Evolutionary conservation across 1,140 invertebrate species (phyloP), one percentile per base, ranked within the genome.

Genomic region (Ceratina japonica): DNA sequence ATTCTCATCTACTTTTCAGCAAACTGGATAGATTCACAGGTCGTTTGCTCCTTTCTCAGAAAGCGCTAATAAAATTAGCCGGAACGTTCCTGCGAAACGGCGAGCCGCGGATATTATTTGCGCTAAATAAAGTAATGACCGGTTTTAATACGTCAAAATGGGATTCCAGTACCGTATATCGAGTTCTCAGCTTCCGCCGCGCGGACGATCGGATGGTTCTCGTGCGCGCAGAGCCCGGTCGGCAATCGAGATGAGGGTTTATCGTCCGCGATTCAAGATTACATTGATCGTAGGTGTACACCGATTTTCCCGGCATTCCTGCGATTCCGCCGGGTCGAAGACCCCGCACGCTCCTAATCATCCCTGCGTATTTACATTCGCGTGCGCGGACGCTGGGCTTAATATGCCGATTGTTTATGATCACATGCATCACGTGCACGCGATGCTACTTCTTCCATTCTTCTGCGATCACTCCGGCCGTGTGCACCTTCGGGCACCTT

Each of bases 331-430:
- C 27, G 71, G 44, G 83, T 84, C 83, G 75, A 63, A 72, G 82
- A 85, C 70, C 75, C 37, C 59, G 70, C 59, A 24, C 63, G 51
- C 62, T 59, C 18, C 70, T 85, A 81, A 85, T 84, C 83, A 22
- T 70, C 51, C 49, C 54, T 54, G 16, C 44, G n/a, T 52, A 81
- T 74, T 81, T 51, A 24, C 58, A 74, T 63, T 81, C 74, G 83
- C 79, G 82, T 84, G 82, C 54, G 70, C 54, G 70, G 70, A 74
- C 68, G 44, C 54, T 81, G 52, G 37, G 51, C 83, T 85, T 84
- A 85, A 85, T 85, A 74, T 27, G 24, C 58, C 75, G 62, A 85
- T 85, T 85, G 84, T 85, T 85, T 85, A 85, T 49, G 83, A 54
- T 76, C 58, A 70, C 66, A n/a, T 74, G 74, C 49, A 74, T 81